Conservation (phyloP, 2,113 vertebrate species). For the Gallinago paraguaiae region DNA sequence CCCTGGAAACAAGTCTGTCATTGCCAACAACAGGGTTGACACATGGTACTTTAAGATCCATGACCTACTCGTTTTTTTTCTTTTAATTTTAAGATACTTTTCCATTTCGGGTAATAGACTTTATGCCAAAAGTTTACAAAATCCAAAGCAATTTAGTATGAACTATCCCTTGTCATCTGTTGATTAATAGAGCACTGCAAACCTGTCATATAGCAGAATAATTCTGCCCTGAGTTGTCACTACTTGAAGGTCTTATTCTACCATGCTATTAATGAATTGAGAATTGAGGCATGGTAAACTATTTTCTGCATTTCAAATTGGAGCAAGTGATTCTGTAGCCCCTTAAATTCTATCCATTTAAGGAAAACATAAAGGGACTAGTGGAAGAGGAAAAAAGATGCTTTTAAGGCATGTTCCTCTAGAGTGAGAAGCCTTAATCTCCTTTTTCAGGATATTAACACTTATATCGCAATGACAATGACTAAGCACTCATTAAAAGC, state of each 20-base stretch:
- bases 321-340: conserved; percentile 49
- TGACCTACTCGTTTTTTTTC: neutral
- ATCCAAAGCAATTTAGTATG: conserved; percentile 12
- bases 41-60: neutral
- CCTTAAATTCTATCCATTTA: conserved; percentile 17
- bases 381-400: neutral
- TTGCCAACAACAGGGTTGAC: neutral
- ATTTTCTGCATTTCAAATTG: conserved; percentile 68
- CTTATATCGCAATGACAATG: neutral
- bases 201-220: conserved; percentile 55
- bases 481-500: neutral
- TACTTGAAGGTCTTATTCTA: conserved; percentile 75
- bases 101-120: neutral
- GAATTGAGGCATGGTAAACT: conserved; percentile 57
- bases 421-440: neutral
- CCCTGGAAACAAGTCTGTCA: neutral
- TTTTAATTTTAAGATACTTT: neutral
- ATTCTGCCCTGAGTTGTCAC: conserved; percentile 68
- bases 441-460: neutral
- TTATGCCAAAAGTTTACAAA: conserved; percentile 35
- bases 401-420: neutral
- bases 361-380: neutral
- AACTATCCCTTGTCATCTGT: conserved; percentile 62
- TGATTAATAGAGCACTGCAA: conserved; percentile 68
- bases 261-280: conserved; percentile 67